A percentile compares a stretch with the other conserved stretches of the same genome.
phyloP scores from a whole-genome alignment of 2,797 vertebrate genomes.

The Danio tinwini region DNA sequence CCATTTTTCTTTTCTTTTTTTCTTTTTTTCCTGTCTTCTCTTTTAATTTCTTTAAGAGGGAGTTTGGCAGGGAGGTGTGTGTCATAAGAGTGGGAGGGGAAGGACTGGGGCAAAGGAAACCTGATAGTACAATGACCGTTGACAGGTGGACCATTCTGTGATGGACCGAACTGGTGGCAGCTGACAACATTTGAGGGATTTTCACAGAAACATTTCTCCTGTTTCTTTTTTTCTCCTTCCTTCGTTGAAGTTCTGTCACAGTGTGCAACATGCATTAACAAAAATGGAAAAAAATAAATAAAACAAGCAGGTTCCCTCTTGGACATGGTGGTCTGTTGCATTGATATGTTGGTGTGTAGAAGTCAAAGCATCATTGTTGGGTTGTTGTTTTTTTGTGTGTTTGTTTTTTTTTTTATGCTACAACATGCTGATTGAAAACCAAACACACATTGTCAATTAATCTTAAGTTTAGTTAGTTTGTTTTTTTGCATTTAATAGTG shows the following conservation, averaged over 20 bases:
- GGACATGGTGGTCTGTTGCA: conserved; percentile 19
- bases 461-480: too few species aligned
- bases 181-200: conserved; percentile 58
- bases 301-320: conserved; percentile 60
- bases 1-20: conserved; percentile 34
- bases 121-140: conserved; percentile 43
- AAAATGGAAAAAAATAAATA: conserved; percentile 65
- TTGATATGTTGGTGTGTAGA: background rate
- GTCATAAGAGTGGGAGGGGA: conserved; percentile 48
- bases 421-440: too few species aligned
- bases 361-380: too few species aligned
- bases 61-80: conserved; percentile 48
- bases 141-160: conserved; percentile 56
- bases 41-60: conserved; percentile 38
- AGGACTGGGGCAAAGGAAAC: conserved; percentile 44
- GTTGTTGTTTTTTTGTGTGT: too few species aligned
- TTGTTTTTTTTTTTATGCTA: too few species aligned
- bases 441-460: too few species aligned
- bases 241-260: conserved; percentile 62
- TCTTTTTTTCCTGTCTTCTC: conserved; percentile 22
- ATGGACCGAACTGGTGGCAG: conserved; percentile 60
- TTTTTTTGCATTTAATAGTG: too few species aligned
- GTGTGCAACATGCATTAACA: conserved; percentile 62
- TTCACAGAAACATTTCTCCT: conserved; percentile 40
- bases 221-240: conserved; percentile 55